phyloP scores from a whole-genome alignment of 2,888 invertebrate genomes.

The Nymphalis polychloros region DNA sequence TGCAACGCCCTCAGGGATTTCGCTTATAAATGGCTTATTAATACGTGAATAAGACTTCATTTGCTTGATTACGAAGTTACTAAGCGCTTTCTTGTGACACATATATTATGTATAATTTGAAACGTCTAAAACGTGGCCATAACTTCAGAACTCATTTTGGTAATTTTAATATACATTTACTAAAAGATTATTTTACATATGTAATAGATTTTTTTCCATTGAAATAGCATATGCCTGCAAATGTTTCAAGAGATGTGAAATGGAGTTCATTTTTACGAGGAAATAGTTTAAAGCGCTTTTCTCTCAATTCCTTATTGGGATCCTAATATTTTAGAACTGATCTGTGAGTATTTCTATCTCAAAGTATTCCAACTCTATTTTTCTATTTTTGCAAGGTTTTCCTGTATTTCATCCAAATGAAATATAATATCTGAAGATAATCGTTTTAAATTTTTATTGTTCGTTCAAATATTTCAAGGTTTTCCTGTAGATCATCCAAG shows the following conservation, averaged over 20 bases:
- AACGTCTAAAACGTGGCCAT: neutral
- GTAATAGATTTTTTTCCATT: neutral
- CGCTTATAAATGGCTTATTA: slow-evolving; percentile 40
- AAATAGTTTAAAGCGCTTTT: slow-evolving; percentile 9
- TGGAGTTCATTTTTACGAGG: neutral
- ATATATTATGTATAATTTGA: slow-evolving; percentile 16
- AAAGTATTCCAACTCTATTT: slow-evolving; percentile 8
- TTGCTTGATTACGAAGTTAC: slow-evolving; percentile 38
- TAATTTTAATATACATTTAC: neutral
- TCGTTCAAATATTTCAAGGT: no score
- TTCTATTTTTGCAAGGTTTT: neutral
- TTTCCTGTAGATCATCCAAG: no score
- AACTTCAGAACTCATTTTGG: neutral
- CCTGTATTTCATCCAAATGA: neutral
- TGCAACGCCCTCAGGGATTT: slow-evolving; percentile 37
- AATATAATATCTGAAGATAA: no score
- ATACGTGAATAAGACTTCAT: slow-evolving; percentile 30
- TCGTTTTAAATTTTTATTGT: no score
- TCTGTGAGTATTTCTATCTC: neutral
- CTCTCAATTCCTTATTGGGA: neutral
- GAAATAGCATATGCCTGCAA: slow-evolving; percentile 1
- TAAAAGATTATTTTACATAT: neutral
- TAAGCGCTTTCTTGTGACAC: slow-evolving; percentile 22
- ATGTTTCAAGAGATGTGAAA: neutral
- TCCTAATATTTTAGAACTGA: slow-evolving; percentile 7